Base-by-base conservation (phyloP, 2,888 invertebrate genomes). In the Odontocolon sp. region DNA sequence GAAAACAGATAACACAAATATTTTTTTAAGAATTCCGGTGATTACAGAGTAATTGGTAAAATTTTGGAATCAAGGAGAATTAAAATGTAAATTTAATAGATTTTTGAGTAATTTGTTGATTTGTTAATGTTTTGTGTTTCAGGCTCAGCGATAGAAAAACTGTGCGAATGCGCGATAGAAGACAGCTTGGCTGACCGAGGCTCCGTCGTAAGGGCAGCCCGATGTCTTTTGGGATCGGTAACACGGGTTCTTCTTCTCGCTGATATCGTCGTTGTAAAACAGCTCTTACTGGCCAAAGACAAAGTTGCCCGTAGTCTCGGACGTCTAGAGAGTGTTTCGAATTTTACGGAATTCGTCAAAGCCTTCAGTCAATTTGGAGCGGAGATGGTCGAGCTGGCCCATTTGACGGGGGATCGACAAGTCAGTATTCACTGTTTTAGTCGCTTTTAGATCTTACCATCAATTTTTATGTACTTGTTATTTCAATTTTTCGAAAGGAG, bases 301-400 rank as follows among this genome's bases (percentile, higher is more conserved):
- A 98, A 98, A 94, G 95, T 96, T 85, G 95, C 95, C 78, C 94
- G 96, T 83, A 95, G 96, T 85, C 92, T 97, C 87, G 96, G 96
- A 84, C 94, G 96, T 74, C 92, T 97, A 86, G 97, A 97, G 91
- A 96, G 96, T 57, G 96, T 97, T 79, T 95, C 95, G 83, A 97
- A 96, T 91, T 97, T 97, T 89, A 97, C 98, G 61, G 99, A 99
- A 91, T 99, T 99, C 91, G 99, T 99, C 70, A 97, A 98, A 89
- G 98, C 98, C 18, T 99, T 99, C 92, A 98, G 98, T 83, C 97
- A 98, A 90, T 99, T 99, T 90, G 99, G 99, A 40, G 96, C 96
- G 18, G 98, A 99, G 91, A 99, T 99, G 99, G 98, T 99, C 80
- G 99, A 99, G 90, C 92, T 99, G 83, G 99, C 99, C 21, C 96